These are phyloP conservation scores for Parapristionchus giblindavisi DNA, from an alignment of 2,888 invertebrate species.

Conservation along the genomic window DNA sequence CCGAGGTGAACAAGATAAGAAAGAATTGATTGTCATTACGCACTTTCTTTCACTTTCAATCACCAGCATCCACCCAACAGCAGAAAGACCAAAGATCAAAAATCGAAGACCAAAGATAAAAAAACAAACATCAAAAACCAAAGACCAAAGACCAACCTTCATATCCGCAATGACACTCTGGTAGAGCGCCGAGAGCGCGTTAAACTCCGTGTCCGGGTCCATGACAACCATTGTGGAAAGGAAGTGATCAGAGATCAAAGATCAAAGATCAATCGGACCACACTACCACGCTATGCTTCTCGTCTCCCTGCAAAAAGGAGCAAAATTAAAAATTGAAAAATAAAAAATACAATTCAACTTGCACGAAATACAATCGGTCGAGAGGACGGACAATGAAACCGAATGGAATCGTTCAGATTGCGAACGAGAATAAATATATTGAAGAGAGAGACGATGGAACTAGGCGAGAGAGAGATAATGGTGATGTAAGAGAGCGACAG, in stretches of 20 bases:
- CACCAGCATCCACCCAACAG: too few relatives aligned
- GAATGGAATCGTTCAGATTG: background rate
- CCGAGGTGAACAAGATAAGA: too few relatives aligned
- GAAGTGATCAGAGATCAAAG: too few relatives aligned
- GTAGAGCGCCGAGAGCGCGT: constrained; percentile 88
- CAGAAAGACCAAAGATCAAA: too few relatives aligned
- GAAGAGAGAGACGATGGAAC: too few relatives aligned
- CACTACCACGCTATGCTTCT: background rate
- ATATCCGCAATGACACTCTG: constrained; percentile 94
- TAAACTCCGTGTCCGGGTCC: constrained; percentile 62
- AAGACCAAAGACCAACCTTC: constrained; percentile 77
- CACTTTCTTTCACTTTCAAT: too few relatives aligned
- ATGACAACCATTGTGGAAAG: constrained; percentile 43
- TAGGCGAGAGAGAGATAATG: too few relatives aligned
- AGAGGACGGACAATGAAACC: background rate
- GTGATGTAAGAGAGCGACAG: too few relatives aligned
- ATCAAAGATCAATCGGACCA: background rate
- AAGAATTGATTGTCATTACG: too few relatives aligned
- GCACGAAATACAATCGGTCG: background rate
- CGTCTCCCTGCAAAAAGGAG: constrained; percentile 3
- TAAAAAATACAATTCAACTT: too few relatives aligned
- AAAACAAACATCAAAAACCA: background rate
- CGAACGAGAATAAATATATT: too few relatives aligned
- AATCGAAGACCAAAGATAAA: background rate
- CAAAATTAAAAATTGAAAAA: too few relatives aligned